These are phyloP conservation scores for Muscina levida DNA, from an alignment of 2,888 invertebrate genomes.

Conservation along the genomic window DNA sequence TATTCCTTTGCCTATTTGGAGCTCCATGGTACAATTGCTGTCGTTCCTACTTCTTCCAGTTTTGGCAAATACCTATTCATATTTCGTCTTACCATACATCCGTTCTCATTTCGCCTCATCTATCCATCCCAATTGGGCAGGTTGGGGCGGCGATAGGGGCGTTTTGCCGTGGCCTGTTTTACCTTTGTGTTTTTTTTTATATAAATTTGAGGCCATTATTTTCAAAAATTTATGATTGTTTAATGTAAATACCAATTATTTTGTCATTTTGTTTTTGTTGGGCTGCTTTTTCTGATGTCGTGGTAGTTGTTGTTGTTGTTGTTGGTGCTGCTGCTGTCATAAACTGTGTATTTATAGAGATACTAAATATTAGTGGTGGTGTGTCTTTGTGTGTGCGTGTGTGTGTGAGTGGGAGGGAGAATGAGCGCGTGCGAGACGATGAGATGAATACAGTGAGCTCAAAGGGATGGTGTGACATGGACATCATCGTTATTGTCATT, in stretches of 20 bases:
- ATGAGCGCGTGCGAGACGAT: background rate
- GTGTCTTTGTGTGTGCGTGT: background rate
- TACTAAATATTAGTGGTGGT: conserved; percentile 9
- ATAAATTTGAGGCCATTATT: conserved; percentile 60
- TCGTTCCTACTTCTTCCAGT: conserved; percentile 3
- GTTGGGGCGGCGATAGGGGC: background rate
- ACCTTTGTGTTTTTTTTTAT: conserved; percentile 12
- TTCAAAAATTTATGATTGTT: conserved; percentile 68
- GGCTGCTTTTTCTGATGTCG: too few relatives aligned
- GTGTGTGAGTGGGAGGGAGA: too few relatives aligned
- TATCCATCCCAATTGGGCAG: background rate
- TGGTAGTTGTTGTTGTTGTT: conserved; percentile 21
- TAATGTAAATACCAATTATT: conserved; percentile 72
- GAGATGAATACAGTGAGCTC: background rate
- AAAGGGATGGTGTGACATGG: background rate
- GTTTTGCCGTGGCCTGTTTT: too few relatives aligned
- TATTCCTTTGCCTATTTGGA: conserved; percentile 15
- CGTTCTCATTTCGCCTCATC: too few relatives aligned
- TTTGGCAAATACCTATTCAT: conserved; percentile 45
- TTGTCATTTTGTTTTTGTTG: conserved; percentile 50
- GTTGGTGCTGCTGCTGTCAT: conserved; percentile 35
- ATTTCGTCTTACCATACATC: conserved; percentile 13
- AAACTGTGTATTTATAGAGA: conserved; percentile 44
- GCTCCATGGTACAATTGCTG: conserved; percentile 14
- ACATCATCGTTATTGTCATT: too few relatives aligned